A percentile compares a stretch with the other conserved stretches of the same genome.
phyloP scores from a whole-genome alignment of 2,888 invertebrate genomes.

The Anthophora plumipes region DNA sequence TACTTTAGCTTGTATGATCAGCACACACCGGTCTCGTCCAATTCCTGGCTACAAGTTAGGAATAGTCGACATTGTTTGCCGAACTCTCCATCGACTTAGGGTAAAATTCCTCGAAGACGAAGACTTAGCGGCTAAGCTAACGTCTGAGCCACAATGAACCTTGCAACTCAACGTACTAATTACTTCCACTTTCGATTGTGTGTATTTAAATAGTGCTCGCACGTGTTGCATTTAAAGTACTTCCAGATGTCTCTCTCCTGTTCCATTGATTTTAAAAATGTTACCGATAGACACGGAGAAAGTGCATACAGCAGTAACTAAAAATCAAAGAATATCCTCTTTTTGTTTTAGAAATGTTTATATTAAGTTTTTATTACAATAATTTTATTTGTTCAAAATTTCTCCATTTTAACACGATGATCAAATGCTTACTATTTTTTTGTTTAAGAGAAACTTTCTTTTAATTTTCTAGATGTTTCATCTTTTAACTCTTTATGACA shows the following conservation, averaged over 20 bases:
- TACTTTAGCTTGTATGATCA: constrained; percentile 60
- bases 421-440: too few relatives aligned
- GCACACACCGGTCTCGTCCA: constrained; percentile 55
- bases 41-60: constrained; percentile 67
- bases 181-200: constrained; percentile 58
- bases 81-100: constrained; percentile 67
- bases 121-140: constrained; percentile 43
- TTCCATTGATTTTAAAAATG: not conserved
- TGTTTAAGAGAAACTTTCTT: too few relatives aligned
- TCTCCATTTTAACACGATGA: too few relatives aligned
- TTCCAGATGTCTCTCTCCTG: not conserved
- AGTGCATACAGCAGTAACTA: too few relatives aligned
- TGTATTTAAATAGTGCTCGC: constrained; percentile 42
- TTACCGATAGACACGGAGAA: not conserved
- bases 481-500: too few relatives aligned
- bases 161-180: constrained; percentile 54
- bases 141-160: constrained; percentile 41
- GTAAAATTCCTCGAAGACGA: constrained; percentile 62
- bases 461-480: too few relatives aligned
- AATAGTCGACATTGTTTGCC: constrained; percentile 73
- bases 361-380: too few relatives aligned
- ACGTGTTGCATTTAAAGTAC: constrained; percentile 38
- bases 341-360: not conserved
- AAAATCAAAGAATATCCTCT: not conserved
- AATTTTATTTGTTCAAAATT: too few relatives aligned